A percentile compares a stretch with the other conserved stretches of the same genome.
Evolutionary conservation across 2,113 vertebrate genomes (phyloP).

Genomic region (Motacilla tschutschensis): DNA sequence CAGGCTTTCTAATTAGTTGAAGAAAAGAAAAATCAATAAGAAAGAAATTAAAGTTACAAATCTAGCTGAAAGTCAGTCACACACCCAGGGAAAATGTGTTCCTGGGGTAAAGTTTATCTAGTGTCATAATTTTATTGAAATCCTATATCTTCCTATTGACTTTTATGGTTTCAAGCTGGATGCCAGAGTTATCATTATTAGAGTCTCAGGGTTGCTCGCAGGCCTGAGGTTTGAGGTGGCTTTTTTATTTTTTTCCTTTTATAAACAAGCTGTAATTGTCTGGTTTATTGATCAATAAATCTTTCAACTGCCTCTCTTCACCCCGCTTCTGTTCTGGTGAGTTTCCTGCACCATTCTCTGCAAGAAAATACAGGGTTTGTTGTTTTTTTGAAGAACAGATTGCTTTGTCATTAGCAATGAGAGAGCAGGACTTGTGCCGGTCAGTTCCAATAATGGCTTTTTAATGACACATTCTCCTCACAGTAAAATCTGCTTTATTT

Average conservation of each 20-base stretch:
- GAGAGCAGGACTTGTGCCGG: constrained; percentile 7
- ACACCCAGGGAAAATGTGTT: constrained; percentile 70
- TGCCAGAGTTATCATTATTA: constrained; percentile 64
- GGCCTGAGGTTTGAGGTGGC: constrained; percentile 23
- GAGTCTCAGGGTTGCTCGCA: constrained; percentile 21
- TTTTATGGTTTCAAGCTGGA: constrained; percentile 71
- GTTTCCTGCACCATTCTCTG: neutral
- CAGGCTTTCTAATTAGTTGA: constrained; percentile 62
- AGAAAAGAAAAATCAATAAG: constrained; percentile 73
- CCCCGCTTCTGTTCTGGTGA: neutral
- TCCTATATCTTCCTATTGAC: constrained; percentile 79
- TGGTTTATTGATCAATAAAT: constrained; percentile 76
- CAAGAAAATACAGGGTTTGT: neutral
- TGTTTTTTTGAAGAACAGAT: constrained; percentile 46
- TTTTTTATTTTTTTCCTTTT: constrained; percentile 39
- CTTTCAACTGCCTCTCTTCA: constrained; percentile 54
- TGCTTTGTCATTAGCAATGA: constrained; percentile 63
- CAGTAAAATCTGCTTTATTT: constrained; percentile 43
- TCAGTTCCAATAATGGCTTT: constrained; percentile 53
- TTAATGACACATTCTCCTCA: constrained; percentile 53
- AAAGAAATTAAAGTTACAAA: constrained; percentile 82
- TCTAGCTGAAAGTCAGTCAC: constrained; percentile 71
- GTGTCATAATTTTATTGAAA: constrained; percentile 83
- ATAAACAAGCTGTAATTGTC: constrained; percentile 72
- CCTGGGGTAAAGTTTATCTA: constrained; percentile 74